Conservation (phyloP, 2,113 vertebrate genomes). For the Pangasianodon hypophthalmus region DNA sequence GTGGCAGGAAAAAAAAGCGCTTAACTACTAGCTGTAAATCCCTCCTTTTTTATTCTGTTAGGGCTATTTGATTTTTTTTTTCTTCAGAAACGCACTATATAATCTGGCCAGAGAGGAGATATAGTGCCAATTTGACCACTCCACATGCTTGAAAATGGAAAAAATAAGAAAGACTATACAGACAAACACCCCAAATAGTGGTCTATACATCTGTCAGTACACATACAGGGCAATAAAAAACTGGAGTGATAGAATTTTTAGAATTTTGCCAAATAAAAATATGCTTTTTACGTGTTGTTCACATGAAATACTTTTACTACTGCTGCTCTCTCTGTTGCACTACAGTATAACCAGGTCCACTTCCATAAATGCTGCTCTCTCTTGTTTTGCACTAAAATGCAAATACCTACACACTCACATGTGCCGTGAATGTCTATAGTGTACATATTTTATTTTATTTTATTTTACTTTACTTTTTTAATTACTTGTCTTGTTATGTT, state of each 20-base stretch:
- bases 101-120: not conserved
- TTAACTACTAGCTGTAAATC: slow-evolving; percentile 10
- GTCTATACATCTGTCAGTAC: not conserved
- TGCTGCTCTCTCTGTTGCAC: too few species aligned
- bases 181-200: not conserved
- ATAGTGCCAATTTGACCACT: not conserved
- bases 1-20: not conserved
- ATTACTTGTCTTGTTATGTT: too few species aligned
- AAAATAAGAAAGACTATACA: not conserved
- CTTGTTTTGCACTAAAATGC: too few species aligned
- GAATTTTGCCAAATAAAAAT: not conserved
- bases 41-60: slow-evolving; percentile 1
- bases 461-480: too few species aligned
- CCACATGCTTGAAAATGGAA: not conserved
- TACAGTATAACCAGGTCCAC: too few species aligned
- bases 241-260: not conserved
- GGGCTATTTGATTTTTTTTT: not conserved
- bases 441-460: too few species aligned
- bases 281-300: not conserved
- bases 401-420: too few species aligned
- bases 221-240: not conserved
- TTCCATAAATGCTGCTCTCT: too few species aligned
- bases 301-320: too few species aligned
- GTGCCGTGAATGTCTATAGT: too few species aligned
- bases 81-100: not conserved